A percentile compares a stretch with the other conserved stretches of the same genome.
Evolutionary conservation across 2,113 vertebrate genomes (phyloP).

Genomic region (Brevimyrus niger): DNA sequence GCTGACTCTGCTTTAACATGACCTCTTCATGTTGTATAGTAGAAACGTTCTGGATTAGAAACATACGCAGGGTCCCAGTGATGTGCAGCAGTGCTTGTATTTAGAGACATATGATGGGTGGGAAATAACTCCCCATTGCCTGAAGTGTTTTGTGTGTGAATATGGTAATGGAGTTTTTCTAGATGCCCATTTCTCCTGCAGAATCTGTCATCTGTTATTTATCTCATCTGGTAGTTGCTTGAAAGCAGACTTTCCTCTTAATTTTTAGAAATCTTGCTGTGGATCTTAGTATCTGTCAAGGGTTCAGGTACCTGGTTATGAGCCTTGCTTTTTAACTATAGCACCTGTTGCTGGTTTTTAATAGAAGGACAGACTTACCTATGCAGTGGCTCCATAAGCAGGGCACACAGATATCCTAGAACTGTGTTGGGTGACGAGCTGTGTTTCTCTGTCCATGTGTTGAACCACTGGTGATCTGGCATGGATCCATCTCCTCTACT

Average conservation of each 20-base stretch:
- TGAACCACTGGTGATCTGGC: not conserved
- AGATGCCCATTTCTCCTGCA: not conserved
- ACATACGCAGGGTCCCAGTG: not conserved
- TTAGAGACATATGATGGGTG: not conserved
- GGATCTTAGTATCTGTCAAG: not conserved
- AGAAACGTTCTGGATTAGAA: not conserved
- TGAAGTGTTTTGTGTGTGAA: not conserved
- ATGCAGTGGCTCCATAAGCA: not conserved
- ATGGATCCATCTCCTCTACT: not conserved
- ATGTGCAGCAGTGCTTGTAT: not conserved
- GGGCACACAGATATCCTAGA: not conserved
- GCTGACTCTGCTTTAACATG: not conserved
- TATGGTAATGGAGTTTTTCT: not conserved
- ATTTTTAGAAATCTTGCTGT: not conserved
- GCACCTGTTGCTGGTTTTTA: not conserved
- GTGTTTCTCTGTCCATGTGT: not conserved
- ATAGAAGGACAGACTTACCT: not conserved
- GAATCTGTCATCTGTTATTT: not conserved
- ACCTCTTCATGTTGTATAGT: not conserved
- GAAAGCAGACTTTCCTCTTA: not conserved
- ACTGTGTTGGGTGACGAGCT: not conserved
- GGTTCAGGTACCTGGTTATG: not conserved
- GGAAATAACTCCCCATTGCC: not conserved
- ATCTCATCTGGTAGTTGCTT: not conserved
- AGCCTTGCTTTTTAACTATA: not conserved